Evolutionary conservation across 2,797 vertebrate species (phyloP).

Genomic region (Iguana delicatissima): DNA sequence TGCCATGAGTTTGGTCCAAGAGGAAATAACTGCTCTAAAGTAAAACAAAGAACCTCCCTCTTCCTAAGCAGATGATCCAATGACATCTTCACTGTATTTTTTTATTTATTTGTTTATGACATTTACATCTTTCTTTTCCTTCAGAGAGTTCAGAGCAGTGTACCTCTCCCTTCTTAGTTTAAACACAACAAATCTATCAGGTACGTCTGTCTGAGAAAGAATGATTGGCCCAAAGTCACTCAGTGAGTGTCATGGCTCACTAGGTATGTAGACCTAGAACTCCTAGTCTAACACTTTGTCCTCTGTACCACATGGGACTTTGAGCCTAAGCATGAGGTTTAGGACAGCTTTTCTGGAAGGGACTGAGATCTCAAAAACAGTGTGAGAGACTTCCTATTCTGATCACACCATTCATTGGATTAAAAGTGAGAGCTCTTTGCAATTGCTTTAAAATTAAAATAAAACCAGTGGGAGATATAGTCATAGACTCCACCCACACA

Average conservation of each 20-base stretch:
- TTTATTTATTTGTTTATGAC: too few species aligned
- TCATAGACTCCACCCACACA: neutral
- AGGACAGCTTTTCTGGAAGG: neutral
- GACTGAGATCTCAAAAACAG: neutral
- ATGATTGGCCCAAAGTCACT: too few species aligned
- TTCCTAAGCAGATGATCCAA: too few species aligned
- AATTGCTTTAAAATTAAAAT: neutral
- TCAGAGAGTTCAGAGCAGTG: too few species aligned
- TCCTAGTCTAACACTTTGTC: neutral
- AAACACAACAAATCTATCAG: too few species aligned
- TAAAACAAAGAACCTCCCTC: neutral
- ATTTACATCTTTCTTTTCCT: too few species aligned
- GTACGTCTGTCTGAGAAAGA: too few species aligned
- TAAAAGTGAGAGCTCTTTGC: neutral
- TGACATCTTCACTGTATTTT: too few species aligned
- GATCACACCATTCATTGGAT: neutral
- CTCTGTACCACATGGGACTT: neutral
- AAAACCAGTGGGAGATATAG: neutral
- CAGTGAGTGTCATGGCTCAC: neutral
- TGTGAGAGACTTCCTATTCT: neutral
- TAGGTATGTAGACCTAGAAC: neutral
- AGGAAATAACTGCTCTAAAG: neutral
- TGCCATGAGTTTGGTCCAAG: neutral
- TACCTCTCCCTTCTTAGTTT: too few species aligned
- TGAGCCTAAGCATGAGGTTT: neutral